Base-by-base conservation (phyloP, 2,113 vertebrate species). In the Acanthochromis polyacanthus region DNA sequence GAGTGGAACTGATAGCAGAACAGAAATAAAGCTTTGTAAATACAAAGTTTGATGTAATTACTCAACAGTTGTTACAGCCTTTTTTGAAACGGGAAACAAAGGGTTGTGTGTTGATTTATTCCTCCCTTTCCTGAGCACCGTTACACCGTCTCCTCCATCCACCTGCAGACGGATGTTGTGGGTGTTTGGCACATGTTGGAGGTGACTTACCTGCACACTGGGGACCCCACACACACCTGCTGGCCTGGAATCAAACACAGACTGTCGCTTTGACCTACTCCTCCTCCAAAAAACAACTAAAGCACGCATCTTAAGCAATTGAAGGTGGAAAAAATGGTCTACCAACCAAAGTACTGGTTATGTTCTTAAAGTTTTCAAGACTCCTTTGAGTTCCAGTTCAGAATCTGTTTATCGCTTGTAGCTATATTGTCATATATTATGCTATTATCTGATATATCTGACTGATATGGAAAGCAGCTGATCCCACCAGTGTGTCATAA, bases 361-460 rank as follows among this genome's bases (percentile, higher is more conserved):
- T 25, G 30, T 53, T 22, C 56, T 58, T 40, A 19, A 15, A 0
- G 7, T 46, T 17, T 10, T 4, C 9, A 14, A 53, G 17, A 30
- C 17, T 23, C 52, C 3, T n/a, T 19, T 50, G 5, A 8, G 17
- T 50, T 43, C 40, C 11, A 15, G 40, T 14, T 43, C 12, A 43
- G 40, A 43, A 12, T 43, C 14, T 12, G 14, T 43, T 43, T 43
- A 43, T 12, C 3, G 3, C 40, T 43, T 43, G 40, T 12, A 14
- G 14, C 40, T 36, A 36, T 36, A 36, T 2, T 36, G 7, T 51
- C 32, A 2, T 25, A 23, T 64, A 56, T 57, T 32, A 57, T 52
- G 6, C 45, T 45, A 59, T 6, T 20, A 63, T 83, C 61, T 74
- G 43, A 86, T 83, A n/a, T n/a, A n/a, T n/a, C n/a, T n/a, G n/a